Evolutionary conservation across 2,888 invertebrate species (phyloP).

Genomic region (Carpatolechia fugitivella): DNA sequence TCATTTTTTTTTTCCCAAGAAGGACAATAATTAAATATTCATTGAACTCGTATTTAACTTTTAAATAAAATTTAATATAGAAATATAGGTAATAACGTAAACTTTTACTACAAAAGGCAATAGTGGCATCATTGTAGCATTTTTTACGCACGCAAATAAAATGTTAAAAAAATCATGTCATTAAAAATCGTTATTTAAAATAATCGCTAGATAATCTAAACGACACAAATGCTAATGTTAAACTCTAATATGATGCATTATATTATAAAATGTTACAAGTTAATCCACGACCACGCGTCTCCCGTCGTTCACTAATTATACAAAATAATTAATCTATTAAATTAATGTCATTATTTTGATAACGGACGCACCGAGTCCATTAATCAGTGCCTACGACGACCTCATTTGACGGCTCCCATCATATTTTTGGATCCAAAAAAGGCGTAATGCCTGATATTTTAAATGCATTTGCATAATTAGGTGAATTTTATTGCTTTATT

Average conservation of each 20-base stretch:
- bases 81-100: too few species aligned
- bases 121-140: too few species aligned
- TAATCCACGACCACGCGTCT: conserved; percentile 25
- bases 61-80: too few species aligned
- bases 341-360: conserved; percentile 58
- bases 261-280: conserved; percentile 19
- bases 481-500: conserved; percentile 80
- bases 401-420: conserved; percentile 60
- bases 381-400: conserved; percentile 60
- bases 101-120: too few species aligned
- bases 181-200: not conserved
- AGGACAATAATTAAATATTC: too few species aligned
- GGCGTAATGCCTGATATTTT: conserved; percentile 68
- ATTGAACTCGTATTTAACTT: too few species aligned
- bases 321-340: conserved; percentile 51
- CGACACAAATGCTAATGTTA: conserved; percentile 2
- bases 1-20: too few species aligned
- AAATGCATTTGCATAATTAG: conserved; percentile 78
- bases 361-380: conserved; percentile 43
- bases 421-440: conserved; percentile 66
- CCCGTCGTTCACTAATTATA: conserved; percentile 49
- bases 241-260: conserved; percentile 2
- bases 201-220: not conserved
- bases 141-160: too few species aligned
- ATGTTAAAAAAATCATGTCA: too few species aligned